Conservation (phyloP, 2,888 invertebrate species). For the Amblyjoppa proteus region DNA sequence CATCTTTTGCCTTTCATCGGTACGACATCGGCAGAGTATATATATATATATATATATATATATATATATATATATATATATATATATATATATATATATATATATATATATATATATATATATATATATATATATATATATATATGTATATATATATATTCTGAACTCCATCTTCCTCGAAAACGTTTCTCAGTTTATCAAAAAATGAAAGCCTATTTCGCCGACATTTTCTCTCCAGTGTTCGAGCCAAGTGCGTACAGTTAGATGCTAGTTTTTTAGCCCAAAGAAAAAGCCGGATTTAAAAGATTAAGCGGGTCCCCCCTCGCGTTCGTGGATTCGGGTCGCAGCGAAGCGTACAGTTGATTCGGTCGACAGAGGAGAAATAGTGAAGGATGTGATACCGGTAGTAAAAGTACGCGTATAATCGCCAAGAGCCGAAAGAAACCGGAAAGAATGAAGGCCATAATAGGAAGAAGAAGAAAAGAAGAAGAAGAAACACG, state of each 20-base stretch:
- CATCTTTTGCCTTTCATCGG: too few species aligned
- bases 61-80: too few species aligned
- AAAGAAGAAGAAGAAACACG: not conserved
- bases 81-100: too few species aligned
- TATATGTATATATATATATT: too few species aligned
- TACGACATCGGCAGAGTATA: too few species aligned
- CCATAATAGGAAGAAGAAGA: not conserved
- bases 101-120: too few species aligned
- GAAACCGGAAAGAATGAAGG: conserved; percentile 8
- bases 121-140: too few species aligned
- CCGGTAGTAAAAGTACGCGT: conserved; percentile 2
- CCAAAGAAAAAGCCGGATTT: conserved; percentile 8
- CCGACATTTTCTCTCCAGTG: not conserved
- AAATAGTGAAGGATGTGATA: conserved; percentile 1
- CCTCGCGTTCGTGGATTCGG: not conserved
- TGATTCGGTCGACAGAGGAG: not conserved
- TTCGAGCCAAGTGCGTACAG: not conserved
- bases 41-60: too few species aligned
- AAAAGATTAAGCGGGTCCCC: not conserved
- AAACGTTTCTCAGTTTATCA: not conserved
- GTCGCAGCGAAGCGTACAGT: not conserved
- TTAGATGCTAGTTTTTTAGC: not conserved
- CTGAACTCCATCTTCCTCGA: not conserved
- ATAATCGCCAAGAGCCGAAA: not conserved
- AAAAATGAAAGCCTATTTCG: not conserved